Evolutionary conservation across 2,113 vertebrate genomes (phyloP), one percentile per base, ranked within the genome.

Genomic region (Eulemur rufifrons): DNA sequence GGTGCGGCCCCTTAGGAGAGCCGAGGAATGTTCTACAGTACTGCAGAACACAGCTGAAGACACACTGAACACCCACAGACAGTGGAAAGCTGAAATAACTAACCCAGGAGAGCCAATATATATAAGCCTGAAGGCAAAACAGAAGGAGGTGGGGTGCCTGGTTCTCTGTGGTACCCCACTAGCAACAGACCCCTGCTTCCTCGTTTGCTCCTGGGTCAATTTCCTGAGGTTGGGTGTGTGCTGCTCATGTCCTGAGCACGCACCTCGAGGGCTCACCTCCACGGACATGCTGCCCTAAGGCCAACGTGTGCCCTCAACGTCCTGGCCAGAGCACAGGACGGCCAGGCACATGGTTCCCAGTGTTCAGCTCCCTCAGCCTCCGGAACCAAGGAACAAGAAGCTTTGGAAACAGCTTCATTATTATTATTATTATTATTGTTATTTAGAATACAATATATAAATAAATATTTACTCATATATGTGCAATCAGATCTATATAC

Each of bases 11-110:
- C 52, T 68, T 4, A 94, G 66, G 97, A 97, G 96, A 96, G 96
- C 93, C 97, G 97, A 92, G 97, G 96, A 97, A 96, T 64, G 92
- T 96, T 81, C 98, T 93, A 97, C 91, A 89, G 71, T 88, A 94
- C 96, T 96, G 89, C 10, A 97, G 92, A 95, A 97, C 94, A 96
- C 63, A 89, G 87, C 14, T 27, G 96, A 93, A 96, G 95, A 98
- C 27, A 97, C 81, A 97, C 80, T 6, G 0, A 42, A 54, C 14
- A 54, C 50, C 1, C 10, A n/a, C 92, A 76, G 83, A 96, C 97
- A 96, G 94, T 93, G 95, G 91, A 73, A 17, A 39, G 73, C 9
- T 6, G 8, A 37, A 32, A 8, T 2, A 8, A 78, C 15, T 7
- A 96, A 95, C 94, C 69, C 84, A 61, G 91, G 63, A 94, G 85